These are phyloP conservation scores for Steinernema hermaphroditum DNA, from an alignment of 2,888 invertebrate genomes.

Conservation along the genomic window DNA sequence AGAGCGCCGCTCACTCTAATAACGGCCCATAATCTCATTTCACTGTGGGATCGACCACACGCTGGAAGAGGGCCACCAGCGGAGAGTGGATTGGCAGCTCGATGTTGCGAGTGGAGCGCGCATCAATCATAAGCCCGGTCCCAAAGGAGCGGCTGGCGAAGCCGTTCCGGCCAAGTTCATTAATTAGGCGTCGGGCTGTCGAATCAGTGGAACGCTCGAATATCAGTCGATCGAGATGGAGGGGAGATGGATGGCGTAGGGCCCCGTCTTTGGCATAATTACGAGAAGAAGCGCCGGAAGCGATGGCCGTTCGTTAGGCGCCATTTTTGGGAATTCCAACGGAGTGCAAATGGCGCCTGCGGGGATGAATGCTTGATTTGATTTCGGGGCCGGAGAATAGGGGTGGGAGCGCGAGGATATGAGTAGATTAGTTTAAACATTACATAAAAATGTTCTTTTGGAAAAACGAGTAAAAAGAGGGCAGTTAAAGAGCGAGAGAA, in stretches of 20 bases:
- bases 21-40: constrained; percentile 29
- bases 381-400: background rate
- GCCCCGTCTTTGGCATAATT: background rate
- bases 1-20: constrained; percentile 17
- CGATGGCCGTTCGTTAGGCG: background rate
- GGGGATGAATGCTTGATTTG: background rate
- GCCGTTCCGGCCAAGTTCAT: constrained; percentile 12
- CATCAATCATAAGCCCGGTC: constrained; percentile 24
- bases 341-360: background rate
- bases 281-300: background rate
- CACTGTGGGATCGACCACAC: constrained; percentile 9
- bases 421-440: no score
- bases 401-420: background rate
- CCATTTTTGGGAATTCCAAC: constrained; percentile 11
- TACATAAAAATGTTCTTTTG: no score
- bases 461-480: no score
- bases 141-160: background rate
- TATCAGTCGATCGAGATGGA: background rate
- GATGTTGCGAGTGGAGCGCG: background rate
- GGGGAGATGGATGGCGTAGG: background rate
- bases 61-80: background rate
- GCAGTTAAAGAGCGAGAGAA: no score
- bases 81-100: background rate
- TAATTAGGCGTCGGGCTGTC: constrained; percentile 6
- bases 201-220: background rate